Conservation (phyloP, 1,140 invertebrate genomes). For the Brachionus angularis region DNA sequence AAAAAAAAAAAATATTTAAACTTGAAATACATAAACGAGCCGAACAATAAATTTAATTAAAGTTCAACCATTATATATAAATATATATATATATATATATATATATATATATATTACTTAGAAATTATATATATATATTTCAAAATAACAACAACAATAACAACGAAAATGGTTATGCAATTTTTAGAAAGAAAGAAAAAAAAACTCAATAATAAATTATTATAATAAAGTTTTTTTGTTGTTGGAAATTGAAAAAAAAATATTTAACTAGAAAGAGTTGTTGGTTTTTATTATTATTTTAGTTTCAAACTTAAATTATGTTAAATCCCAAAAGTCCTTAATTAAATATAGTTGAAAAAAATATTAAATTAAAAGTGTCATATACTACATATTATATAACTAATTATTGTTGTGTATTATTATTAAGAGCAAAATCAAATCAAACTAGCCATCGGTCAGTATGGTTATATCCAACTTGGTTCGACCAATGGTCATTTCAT, state of each 20-base stretch:
- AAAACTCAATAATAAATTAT: slow-evolving; percentile 41
- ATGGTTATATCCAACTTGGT: too few species aligned
- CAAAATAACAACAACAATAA: not conserved
- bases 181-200: slow-evolving; percentile 7
- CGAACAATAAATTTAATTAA: too few species aligned
- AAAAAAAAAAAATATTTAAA: too few species aligned
- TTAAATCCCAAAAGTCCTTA: not conserved
- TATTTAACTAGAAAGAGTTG: not conserved
- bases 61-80: too few species aligned
- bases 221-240: not conserved
- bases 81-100: too few species aligned
- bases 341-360: not conserved
- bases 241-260: not conserved
- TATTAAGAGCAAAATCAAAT: too few species aligned
- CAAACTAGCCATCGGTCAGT: too few species aligned
- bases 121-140: not conserved
- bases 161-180: slow-evolving; percentile 37
- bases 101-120: slow-evolving; percentile 34
- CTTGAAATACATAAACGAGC: too few species aligned
- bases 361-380: not conserved
- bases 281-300: too few species aligned
- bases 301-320: not conserved
- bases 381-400: not conserved
- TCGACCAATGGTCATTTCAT: too few species aligned
- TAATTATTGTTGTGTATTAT: not conserved